Evolutionary conservation across 2,113 vertebrate genomes (phyloP), one percentile per base, ranked within the genome.

Genomic region (Callopanchax toddi): DNA sequence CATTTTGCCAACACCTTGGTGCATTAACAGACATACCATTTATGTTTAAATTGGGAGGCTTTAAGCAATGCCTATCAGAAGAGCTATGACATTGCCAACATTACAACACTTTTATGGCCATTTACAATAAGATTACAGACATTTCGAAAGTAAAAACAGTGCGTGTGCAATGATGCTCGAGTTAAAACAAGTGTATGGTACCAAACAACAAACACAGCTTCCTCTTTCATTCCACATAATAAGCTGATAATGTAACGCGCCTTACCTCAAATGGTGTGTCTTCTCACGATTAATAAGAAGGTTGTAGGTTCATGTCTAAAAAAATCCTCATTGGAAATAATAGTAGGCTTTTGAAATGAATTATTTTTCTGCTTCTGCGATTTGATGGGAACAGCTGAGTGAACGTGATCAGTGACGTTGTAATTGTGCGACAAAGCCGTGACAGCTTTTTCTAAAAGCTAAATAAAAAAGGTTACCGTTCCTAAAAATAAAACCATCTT

Each of bases 331-430:
- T 5, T 29, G 13, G 18, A 34, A 32, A 6, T 10, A 5, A 29
- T 18, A 22, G 17, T 69, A 21, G 9, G 12, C 22, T 2, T 46
- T 44, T 51, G 1, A 63, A 62, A 69, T 44, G 15, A 66, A 75
- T 51, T 34, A 13, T 16, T 46, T 78, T 74, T 50, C 81, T 72
- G 73, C 16, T 18, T 82, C 53, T 55, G 56, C 50, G 71, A 29
- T 22, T 29, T 26, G 43, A 57, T 16, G 46, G 18, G 9, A 81
- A 81, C 77, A 89, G 82, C 79, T 84, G 78, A 82, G 59, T 6
- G 52, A 83, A 71, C 80, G 83, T 89, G 82, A 83, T 11, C 32
- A 0, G 0, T 11, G 20, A 83, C 88, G 88, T 72, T 10, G 44
- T 59, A 46, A 59, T 12, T 20, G 17, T 51, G 81, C 84, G 90